Percentiles rank a stretch among this genome's conserved stretches.
These are phyloP conservation scores for Mechanitis messenoides DNA, from an alignment of 2,888 invertebrate genomes.

Conservation along the genomic window DNA sequence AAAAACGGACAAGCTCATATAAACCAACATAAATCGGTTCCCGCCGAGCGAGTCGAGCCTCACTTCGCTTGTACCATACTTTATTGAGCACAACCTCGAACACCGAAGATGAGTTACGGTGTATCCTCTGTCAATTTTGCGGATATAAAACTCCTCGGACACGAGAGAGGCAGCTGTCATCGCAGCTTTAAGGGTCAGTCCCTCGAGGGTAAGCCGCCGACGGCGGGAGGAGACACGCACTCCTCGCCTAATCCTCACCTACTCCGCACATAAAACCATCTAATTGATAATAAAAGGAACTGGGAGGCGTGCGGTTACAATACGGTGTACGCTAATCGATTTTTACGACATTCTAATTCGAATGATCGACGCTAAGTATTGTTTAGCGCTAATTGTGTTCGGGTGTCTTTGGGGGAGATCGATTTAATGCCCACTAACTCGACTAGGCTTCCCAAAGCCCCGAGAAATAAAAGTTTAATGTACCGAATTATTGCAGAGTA, in stretches of 20 bases:
- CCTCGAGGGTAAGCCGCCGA: conserved; percentile 68
- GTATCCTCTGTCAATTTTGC: conserved; percentile 68
- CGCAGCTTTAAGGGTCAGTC: conserved; percentile 66
- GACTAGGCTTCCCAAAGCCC: conserved; percentile 27
- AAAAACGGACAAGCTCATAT: conserved; percentile 67
- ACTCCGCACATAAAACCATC: conserved; percentile 73
- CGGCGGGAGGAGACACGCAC: conserved; percentile 63
- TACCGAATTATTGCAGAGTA: conserved; percentile 33
- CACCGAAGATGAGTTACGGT: conserved; percentile 58
- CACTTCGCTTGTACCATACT: conserved; percentile 54
- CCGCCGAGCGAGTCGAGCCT: conserved; percentile 54
- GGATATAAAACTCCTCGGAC: conserved; percentile 66
- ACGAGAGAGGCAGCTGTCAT: conserved; percentile 73
- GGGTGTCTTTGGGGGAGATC: conserved; percentile 43
- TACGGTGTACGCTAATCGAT: conserved; percentile 66
- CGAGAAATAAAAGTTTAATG: conserved; percentile 36
- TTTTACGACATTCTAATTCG: conserved; percentile 67
- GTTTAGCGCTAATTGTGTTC: conserved; percentile 61
- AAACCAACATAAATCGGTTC: conserved; percentile 65
- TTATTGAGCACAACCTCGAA: conserved; percentile 59
- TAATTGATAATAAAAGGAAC: conserved; percentile 75
- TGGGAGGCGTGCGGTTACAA: conserved; percentile 70
- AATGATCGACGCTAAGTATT: conserved; percentile 62
- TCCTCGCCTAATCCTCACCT: conserved; percentile 68
- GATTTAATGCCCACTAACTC: conserved; percentile 27